phyloP scores from a whole-genome alignment of 2,797 vertebrate genomes.

The Dipus sagitta region DNA sequence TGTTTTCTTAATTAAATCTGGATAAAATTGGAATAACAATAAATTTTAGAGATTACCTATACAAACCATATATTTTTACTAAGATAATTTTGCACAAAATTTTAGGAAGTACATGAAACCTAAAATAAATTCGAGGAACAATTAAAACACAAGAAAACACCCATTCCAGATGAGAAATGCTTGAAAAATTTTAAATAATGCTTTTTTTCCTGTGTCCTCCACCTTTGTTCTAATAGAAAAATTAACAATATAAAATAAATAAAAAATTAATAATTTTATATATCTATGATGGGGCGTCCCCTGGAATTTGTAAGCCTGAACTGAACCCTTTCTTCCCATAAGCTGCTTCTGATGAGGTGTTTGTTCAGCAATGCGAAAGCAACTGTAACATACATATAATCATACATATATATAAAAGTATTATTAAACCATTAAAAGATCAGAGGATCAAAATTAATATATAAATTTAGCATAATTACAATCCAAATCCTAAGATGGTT shows the following conservation, averaged over 20 bases:
- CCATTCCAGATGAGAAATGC: not conserved
- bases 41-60: not conserved
- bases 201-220: not conserved
- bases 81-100: not conserved
- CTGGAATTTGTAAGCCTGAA: no score
- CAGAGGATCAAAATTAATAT: not conserved
- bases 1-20: not conserved
- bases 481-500: not conserved
- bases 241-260: not conserved
- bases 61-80: not conserved
- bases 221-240: not conserved
- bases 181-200: not conserved
- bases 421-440: constrained; percentile 3
- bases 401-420: no score
- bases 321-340: not conserved
- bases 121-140: not conserved
- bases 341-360: no score
- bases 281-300: not conserved
- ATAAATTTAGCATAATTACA: not conserved
- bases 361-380: no score
- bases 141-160: not conserved
- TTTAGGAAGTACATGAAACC: not conserved
- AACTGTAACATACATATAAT: no score
- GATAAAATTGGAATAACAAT: constrained; percentile 18
- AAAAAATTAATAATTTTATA: constrained; percentile 6